Evolutionary conservation across 1,140 invertebrate genomes (phyloP).

Genomic region (Aphaenogaster floridana): DNA sequence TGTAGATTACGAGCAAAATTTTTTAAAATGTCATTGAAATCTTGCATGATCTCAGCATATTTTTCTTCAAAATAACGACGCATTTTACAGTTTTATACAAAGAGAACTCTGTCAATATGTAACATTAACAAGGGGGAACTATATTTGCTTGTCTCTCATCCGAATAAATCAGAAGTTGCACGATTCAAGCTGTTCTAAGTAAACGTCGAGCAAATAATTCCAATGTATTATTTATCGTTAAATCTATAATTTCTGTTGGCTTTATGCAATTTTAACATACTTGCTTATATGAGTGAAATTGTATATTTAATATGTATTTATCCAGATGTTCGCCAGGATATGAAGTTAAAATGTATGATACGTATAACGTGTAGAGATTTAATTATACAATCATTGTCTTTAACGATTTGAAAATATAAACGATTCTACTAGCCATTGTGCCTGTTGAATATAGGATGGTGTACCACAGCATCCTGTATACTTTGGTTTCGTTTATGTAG

Average conservation of each 20-base stretch:
- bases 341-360: slow-evolving; percentile 65
- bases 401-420: slow-evolving; percentile 34
- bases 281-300: slow-evolving; percentile 75
- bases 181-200: slow-evolving; percentile 65
- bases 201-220: slow-evolving; percentile 73
- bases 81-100: slow-evolving; percentile 72
- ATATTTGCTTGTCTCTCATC: slow-evolving; percentile 65
- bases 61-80: slow-evolving; percentile 56
- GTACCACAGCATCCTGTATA: background rate
- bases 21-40: slow-evolving; percentile 4
- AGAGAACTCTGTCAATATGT: slow-evolving; percentile 38
- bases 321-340: slow-evolving; percentile 69
- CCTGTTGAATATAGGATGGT: slow-evolving; percentile 25
- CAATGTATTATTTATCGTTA: slow-evolving; percentile 75
- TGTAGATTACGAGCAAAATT: background rate
- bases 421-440: slow-evolving; percentile 24
- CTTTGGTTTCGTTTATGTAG: slow-evolving; percentile 17
- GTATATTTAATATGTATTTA: slow-evolving; percentile 76
- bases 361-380: slow-evolving; percentile 22
- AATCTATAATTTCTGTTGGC: slow-evolving; percentile 71
- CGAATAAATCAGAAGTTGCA: slow-evolving; percentile 67
- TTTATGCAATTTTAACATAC: slow-evolving; percentile 73
- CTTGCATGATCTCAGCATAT: slow-evolving; percentile 54
- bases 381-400: slow-evolving; percentile 39
- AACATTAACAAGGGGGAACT: slow-evolving; percentile 69